A percentile compares a stretch with the other conserved stretches of the same genome.
Conservation (phyloP, 2,113 vertebrate genomes). For the Platycercus adscitus region DNA sequence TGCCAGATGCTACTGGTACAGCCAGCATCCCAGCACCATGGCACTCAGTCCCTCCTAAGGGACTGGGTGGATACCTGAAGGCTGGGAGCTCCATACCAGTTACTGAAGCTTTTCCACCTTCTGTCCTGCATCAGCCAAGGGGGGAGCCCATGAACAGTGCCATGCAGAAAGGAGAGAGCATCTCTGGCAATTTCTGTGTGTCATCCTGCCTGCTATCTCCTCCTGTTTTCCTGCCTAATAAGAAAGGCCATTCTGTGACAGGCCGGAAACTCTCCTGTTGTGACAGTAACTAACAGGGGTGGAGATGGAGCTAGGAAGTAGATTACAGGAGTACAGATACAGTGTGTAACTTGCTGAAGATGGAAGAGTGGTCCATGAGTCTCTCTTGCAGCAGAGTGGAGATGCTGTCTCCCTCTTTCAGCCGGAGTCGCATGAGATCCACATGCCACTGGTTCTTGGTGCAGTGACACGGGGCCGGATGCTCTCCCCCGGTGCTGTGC, state of each 20-base stretch:
- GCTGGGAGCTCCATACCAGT: background rate
- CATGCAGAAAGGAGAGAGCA: background rate
- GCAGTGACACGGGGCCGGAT: background rate
- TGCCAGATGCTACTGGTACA: background rate
- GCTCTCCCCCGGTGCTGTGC: background rate
- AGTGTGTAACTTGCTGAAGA: background rate
- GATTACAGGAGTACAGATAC: background rate
- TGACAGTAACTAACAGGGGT: background rate
- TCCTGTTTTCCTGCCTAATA: background rate
- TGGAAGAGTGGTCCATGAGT: background rate
- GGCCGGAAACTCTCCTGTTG: background rate
- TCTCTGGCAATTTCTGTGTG: background rate
- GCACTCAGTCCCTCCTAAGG: background rate
- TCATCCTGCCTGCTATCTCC: background rate
- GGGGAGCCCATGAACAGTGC: background rate
- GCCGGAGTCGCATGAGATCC: fast-evolving
- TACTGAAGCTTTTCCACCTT: background rate
- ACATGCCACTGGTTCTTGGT: background rate
- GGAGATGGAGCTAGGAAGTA: background rate
- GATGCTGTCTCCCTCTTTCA: background rate
- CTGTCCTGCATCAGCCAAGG: background rate
- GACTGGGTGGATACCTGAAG: background rate
- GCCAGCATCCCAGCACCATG: background rate
- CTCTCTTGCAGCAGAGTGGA: background rate
- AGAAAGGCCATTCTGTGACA: background rate